Conservation (phyloP, 2,797 vertebrate genomes). For the Cetoscarus ocellatus region DNA sequence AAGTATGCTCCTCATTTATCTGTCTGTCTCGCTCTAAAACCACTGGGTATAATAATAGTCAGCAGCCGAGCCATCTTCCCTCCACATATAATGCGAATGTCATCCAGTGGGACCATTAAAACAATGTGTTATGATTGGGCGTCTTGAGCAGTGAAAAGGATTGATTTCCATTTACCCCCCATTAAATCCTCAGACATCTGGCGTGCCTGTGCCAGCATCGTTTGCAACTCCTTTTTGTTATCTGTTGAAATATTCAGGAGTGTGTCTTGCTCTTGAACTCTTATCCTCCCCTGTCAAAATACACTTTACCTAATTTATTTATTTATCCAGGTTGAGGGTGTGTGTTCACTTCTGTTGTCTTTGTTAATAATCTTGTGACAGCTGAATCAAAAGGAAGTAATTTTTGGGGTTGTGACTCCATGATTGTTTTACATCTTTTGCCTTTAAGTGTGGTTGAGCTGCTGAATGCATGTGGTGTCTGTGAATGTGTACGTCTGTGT, state of each 20-base stretch:
- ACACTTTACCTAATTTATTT: constrained; percentile 70
- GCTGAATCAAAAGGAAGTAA: constrained; percentile 62
- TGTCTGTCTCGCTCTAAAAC: constrained; percentile 56
- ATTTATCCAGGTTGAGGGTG: constrained; percentile 46
- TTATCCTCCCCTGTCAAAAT: constrained; percentile 83
- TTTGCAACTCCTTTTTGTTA: constrained; percentile 74
- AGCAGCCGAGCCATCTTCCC: constrained; percentile 57
- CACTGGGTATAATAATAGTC: constrained; percentile 70
- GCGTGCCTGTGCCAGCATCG: constrained; percentile 66
- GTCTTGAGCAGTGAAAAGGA: constrained; percentile 81
- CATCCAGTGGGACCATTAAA: constrained; percentile 79
- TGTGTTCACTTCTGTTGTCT: constrained; percentile 16
- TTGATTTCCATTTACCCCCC: constrained; percentile 88
- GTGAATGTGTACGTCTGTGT: constrained; percentile 21
- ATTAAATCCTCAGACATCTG: constrained; percentile 88
- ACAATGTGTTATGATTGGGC: constrained; percentile 84
- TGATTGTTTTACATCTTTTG: constrained; percentile 48
- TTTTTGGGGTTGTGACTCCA: constrained; percentile 51
- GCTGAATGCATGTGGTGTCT: constrained; percentile 21
- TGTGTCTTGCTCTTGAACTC: constrained; percentile 54
- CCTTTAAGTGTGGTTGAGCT: constrained; percentile 10
- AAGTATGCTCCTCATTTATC: constrained; percentile 53
- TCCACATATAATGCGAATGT: constrained; percentile 63
- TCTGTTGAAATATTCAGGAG: constrained; percentile 88
- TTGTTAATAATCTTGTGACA: constrained; percentile 30